phyloP scores from a whole-genome alignment of 2,888 invertebrate species.

The Eupithecia tripunctaria region DNA sequence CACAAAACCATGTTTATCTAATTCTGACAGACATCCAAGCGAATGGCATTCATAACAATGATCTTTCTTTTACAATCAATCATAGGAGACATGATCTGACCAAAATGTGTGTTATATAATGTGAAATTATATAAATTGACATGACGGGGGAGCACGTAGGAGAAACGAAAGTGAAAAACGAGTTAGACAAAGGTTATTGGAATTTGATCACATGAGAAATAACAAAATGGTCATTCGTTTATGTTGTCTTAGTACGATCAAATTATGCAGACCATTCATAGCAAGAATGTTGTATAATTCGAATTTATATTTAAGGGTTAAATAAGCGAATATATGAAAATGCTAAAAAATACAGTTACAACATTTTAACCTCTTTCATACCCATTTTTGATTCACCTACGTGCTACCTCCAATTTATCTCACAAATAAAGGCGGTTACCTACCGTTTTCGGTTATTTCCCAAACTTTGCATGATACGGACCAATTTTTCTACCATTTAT shows the following conservation, averaged over 20 bases:
- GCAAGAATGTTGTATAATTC: background rate
- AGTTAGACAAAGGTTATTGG: slow-evolving; percentile 14
- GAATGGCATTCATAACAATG: slow-evolving; percentile 27
- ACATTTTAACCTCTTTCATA: no score
- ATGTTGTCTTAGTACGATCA: background rate
- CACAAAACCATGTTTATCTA: slow-evolving; percentile 20
- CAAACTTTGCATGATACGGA: background rate
- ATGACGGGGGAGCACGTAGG: slow-evolving; percentile 15
- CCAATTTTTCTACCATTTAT: background rate
- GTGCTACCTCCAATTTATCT: no score
- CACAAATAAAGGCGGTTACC: background rate
- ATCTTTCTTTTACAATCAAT: slow-evolving; percentile 33
- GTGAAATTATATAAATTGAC: slow-evolving; percentile 22
- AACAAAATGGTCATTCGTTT: background rate
- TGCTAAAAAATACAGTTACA: background rate
- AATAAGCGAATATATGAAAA: background rate
- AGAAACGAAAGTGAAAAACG: slow-evolving; percentile 18
- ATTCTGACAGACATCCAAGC: slow-evolving; percentile 17
- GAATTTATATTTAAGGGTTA: background rate
- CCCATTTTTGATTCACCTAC: no score
- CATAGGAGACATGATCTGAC: slow-evolving; percentile 18
- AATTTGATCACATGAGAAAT: slow-evolving; percentile 4
- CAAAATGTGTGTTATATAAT: slow-evolving; percentile 29
- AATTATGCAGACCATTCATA: background rate
- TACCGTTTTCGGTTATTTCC: background rate